Evolutionary conservation across 2,888 invertebrate species (phyloP), one percentile per base, ranked within the genome.

Genomic region (Coelopa pilipes): DNA sequence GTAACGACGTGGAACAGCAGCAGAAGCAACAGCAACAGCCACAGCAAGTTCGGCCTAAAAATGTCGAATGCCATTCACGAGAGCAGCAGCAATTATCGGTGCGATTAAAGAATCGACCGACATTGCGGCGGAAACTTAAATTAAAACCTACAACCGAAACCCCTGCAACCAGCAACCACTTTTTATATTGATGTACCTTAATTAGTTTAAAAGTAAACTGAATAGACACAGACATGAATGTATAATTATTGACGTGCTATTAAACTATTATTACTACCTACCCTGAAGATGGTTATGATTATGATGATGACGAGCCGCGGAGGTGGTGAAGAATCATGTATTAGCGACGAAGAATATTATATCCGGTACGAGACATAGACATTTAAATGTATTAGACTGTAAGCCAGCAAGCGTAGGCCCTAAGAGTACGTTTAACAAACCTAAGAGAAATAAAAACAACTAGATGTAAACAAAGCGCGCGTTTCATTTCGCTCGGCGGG

Each of bases 161-260:
- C 46, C 46, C 47, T 65, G 46, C 46, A 69, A 53, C 34, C 2
- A 45, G 53, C 65, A 59, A 76, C n/a, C n/a, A n/a, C 76, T 79
- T 78, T 78, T 78, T 76, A 76, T 79, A 79, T 79, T 77, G 75
- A 79, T 79, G 78, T 78, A 77, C 77, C 77, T 79, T 75, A 77
- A 79, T 78, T 76, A 79, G 76, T 77, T 76, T 77, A 77, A 77
- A 77, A 34, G 34, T 72, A 77, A 77, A 57, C 13, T 60, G 24
- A 69, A 70, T 60, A 68, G 24, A 59, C 59, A 60, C 46, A 47
- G 46, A 49, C 50, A 60, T 67, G 47, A 49, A 70, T 34, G 55
- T 75, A 78, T 72, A 74, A 76, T 75, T 67, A 77, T 59, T 73
- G 57, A 59, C 12, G 50, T 47, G 55, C 66, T 62, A 70, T 59